Conservation (phyloP, 2,888 invertebrate genomes). For the Ernsta delagoae region DNA sequence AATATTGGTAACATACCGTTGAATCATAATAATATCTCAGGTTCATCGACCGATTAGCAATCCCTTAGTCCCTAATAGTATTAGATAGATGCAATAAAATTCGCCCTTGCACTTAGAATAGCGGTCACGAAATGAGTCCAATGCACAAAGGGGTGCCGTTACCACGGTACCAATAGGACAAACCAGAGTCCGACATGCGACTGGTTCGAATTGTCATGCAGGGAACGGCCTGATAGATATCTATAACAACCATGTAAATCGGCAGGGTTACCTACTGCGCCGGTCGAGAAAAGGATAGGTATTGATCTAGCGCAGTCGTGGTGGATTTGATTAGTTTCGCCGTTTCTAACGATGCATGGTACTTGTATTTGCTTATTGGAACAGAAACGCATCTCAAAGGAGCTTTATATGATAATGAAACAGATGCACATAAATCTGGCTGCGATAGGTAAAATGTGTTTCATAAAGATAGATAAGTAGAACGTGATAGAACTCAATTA, state of each 20-base stretch:
- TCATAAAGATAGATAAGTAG: no score
- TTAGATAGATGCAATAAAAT: constrained; percentile 42
- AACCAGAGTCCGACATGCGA: constrained; percentile 53
- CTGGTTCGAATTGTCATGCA: constrained; percentile 54
- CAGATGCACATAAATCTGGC: not conserved
- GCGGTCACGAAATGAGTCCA: constrained; percentile 39
- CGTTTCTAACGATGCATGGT: constrained; percentile 47
- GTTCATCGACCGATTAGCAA: constrained; percentile 65
- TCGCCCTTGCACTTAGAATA: constrained; percentile 50
- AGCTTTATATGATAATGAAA: constrained; percentile 9
- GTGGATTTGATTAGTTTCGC: constrained; percentile 60
- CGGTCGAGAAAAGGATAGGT: constrained; percentile 67
- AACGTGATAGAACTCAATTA: no score
- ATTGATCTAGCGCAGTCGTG: constrained; percentile 71
- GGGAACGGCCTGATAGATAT: constrained; percentile 42
- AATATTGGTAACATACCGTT: constrained; percentile 62
- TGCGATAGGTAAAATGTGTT: not conserved
- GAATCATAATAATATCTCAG: constrained; percentile 77
- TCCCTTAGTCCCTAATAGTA: constrained; percentile 38
- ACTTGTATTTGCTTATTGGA: constrained; percentile 48
- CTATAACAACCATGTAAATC: constrained; percentile 50
- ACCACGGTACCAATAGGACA: constrained; percentile 63
- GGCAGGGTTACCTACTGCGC: constrained; percentile 66
- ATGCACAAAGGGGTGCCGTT: constrained; percentile 58
- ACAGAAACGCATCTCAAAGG: constrained; percentile 36